Base-by-base conservation (phyloP, 2,113 vertebrate species). In the Speoplatyrhinus poulsoni region DNA sequence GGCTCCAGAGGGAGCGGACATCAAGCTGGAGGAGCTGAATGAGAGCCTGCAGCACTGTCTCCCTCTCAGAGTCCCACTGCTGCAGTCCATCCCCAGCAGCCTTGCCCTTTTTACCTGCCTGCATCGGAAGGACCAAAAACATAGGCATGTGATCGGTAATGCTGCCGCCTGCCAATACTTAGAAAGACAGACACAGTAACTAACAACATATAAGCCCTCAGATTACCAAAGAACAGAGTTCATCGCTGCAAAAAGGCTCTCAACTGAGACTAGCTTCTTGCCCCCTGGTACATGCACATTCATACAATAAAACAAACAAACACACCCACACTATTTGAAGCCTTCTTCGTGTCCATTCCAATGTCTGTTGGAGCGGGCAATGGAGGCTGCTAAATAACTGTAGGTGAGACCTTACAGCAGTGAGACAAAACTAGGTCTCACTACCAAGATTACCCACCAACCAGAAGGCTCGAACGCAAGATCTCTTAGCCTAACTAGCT, bases 11-110 rank as follows among this genome's bases (percentile, higher is more conserved):
- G 8, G 88, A 91, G 50, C 87, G 90, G 59, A 99, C 93, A 62
- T 98, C 95, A 83, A 99, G 79, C 79, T 98, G 96, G 46, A 99
- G 92, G 32, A 99, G 88, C 84, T 96, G 96, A 0, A 91, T 88
- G 11, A 99, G 82, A 48, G 93, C 90, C 64, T 79, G 94, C 68
- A 99, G 83, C 36, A 98, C 71, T 0, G 65, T 80, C 50, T 95
- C 95, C 56, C 94, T 92, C 69, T 96, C 94, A 2, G 92, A 91
- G 50, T 98, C 97, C 97, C 97, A 98, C 32, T 94, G 90, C 70
- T 91, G 82, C 15, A 90, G 88, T 15, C 90, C 90, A 33, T 76
- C 69, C 19, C 75, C 81, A 4, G 85, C 90, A 47, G 83, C n/a
- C 67, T 85, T 92, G n/a, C 74, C 85, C 76, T 96, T 99, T 89